Percentiles rank a stretch among this genome's conserved stretches.
Evolutionary conservation across 2,113 vertebrate species (phyloP).

Genomic region (Gila orcuttii): DNA sequence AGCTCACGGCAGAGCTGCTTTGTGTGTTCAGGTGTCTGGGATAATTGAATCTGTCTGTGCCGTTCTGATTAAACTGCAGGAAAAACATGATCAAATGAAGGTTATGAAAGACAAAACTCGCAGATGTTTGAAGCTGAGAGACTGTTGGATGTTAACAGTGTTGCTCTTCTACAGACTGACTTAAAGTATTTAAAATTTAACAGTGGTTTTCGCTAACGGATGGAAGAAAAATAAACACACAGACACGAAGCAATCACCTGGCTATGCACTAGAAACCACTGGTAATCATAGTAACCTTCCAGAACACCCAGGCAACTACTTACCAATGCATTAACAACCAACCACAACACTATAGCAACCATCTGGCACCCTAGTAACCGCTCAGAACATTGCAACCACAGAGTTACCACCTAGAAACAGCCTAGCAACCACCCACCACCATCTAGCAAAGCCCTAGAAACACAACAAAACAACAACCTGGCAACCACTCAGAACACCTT

Average conservation of each 20-base stretch:
- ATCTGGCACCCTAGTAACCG: no score
- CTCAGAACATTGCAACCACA: no score
- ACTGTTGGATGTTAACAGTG: not conserved
- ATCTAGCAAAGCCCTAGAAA: not conserved
- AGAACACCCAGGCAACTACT: no score
- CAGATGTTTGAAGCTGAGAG: slow-evolving; percentile 12
- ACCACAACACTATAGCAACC: not conserved
- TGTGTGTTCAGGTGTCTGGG: slow-evolving; percentile 77
- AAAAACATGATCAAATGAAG: slow-evolving; percentile 69
- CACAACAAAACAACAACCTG: not conserved
- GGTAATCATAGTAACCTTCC: no score
- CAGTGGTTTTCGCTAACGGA: not conserved
- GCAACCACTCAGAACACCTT: not conserved
- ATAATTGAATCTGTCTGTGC: slow-evolving; percentile 76
- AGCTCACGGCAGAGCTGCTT: slow-evolving; percentile 66
- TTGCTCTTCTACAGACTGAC: not conserved
- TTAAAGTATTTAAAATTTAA: not conserved
- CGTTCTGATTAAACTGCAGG: slow-evolving; percentile 72
- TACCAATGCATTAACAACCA: not conserved
- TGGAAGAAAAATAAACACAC: not conserved
- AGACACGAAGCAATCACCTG: not conserved
- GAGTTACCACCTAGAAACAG: not conserved
- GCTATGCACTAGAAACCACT: not conserved
- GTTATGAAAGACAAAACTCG: slow-evolving; percentile 50
- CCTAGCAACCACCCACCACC: not conserved